These are phyloP conservation scores for Molossus alvarezi DNA, from an alignment of 2,797 vertebrate species.

Conservation along the genomic window DNA sequence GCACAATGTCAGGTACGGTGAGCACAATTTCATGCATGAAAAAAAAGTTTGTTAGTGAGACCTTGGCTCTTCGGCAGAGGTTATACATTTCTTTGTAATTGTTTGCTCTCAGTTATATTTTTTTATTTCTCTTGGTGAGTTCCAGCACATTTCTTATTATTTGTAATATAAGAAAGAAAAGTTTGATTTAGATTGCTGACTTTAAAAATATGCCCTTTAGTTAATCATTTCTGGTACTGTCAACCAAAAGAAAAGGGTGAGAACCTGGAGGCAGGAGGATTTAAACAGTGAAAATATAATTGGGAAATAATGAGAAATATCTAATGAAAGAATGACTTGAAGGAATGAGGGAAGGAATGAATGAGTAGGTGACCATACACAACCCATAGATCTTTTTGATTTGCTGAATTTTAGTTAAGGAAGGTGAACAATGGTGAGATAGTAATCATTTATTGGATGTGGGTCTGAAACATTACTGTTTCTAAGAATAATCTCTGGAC, in stretches of 20 bases:
- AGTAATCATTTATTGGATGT: neutral
- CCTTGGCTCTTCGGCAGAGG: conserved; percentile 69
- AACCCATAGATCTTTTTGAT: neutral
- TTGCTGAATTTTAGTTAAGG: conserved; percentile 44
- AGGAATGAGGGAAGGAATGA: neutral
- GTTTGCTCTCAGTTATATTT: conserved; percentile 65
- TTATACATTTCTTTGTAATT: conserved; percentile 78
- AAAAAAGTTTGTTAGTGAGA: conserved; percentile 74
- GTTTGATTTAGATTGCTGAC: conserved; percentile 71
- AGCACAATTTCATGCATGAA: conserved; percentile 76
- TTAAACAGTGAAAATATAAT: neutral
- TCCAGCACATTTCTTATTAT: conserved; percentile 69
- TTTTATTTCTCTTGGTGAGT: conserved; percentile 73
- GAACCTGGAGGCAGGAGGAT: neutral
- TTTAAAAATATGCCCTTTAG: conserved; percentile 30
- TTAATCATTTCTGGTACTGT: conserved; percentile 32
- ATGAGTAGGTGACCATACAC: neutral
- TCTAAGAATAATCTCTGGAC: neutral
- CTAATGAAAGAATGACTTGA: neutral
- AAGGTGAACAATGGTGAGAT: neutral
- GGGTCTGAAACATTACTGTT: neutral
- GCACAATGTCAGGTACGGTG: conserved; percentile 56
- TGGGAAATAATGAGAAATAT: neutral
- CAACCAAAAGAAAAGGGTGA: neutral
- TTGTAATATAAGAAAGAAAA: conserved; percentile 62